These are phyloP conservation scores for Sminthopsis crassicaudata DNA, from an alignment of 2,113 vertebrate species.

Conservation along the genomic window DNA sequence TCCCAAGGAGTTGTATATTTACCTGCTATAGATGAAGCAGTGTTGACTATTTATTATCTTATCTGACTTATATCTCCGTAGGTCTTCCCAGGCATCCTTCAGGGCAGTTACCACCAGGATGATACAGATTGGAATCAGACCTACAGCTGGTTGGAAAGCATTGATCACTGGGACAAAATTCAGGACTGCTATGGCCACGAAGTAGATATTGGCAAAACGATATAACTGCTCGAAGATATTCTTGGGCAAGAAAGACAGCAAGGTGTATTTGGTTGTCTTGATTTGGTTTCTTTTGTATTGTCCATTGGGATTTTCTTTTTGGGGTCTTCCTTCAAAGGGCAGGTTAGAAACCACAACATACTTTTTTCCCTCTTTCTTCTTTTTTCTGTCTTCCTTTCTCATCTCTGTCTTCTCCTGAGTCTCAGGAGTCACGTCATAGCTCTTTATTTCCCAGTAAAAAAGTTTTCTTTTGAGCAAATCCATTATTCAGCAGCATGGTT, in stretches of 20 bases:
- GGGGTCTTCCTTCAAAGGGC: slow-evolving; percentile 83
- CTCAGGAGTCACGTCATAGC: slow-evolving; percentile 63
- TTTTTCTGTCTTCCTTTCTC: slow-evolving; percentile 79
- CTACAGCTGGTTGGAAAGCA: slow-evolving; percentile 92
- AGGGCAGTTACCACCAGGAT: slow-evolving; percentile 92
- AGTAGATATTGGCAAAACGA: slow-evolving; percentile 94
- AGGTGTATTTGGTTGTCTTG: slow-evolving; percentile 94
- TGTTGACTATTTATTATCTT: slow-evolving; percentile 90
- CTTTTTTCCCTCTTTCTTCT: slow-evolving; percentile 84
- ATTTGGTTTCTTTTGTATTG: slow-evolving; percentile 88
- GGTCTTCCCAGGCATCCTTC: slow-evolving; percentile 96
- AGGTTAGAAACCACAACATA: slow-evolving; percentile 89
- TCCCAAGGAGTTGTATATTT: slow-evolving; percentile 58
- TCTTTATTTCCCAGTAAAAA: slow-evolving; percentile 66
- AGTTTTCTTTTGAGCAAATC: slow-evolving; percentile 56
- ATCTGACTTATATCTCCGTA: slow-evolving; percentile 91
- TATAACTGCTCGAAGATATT: slow-evolving; percentile 95
- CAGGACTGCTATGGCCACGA: slow-evolving; percentile 88
- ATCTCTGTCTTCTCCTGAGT: slow-evolving; percentile 77
- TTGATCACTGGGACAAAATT: slow-evolving; percentile 94
- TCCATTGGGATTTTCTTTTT: slow-evolving; percentile 89
- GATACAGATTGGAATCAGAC: slow-evolving; percentile 89
- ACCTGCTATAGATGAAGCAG: slow-evolving; percentile 93
- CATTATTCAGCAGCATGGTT: slow-evolving; percentile 67
- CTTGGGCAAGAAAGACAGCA: slow-evolving; percentile 91